A percentile compares a stretch with the other conserved stretches of the same genome.
These are phyloP conservation scores for Hycleus phaleratus DNA, from an alignment of 1,140 invertebrate species.

Conservation along the genomic window DNA sequence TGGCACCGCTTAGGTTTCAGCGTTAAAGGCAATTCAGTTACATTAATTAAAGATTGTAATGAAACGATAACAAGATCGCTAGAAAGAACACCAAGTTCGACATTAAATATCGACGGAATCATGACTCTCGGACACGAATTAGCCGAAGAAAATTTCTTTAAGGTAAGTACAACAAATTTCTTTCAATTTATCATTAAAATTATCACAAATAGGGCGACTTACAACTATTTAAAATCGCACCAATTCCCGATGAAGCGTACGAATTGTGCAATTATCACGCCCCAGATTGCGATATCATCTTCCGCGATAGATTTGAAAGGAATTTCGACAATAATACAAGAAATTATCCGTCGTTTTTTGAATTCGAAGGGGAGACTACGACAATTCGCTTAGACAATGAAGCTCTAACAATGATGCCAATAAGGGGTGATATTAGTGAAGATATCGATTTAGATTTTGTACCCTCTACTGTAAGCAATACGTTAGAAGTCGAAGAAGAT, in stretches of 20 bases:
- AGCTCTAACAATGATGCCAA: not conserved
- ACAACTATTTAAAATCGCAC: slow-evolving; percentile 63
- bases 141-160: slow-evolving; percentile 55
- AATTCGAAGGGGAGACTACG: not conserved
- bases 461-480: not conserved
- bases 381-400: not conserved
- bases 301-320: too few species aligned
- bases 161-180: slow-evolving; percentile 42
- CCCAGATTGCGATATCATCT: slow-evolving; percentile 50
- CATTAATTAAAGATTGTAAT: slow-evolving; percentile 63
- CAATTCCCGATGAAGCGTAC: slow-evolving; percentile 69
- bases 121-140: slow-evolving; percentile 64
- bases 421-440: not conserved
- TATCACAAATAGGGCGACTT: slow-evolving; percentile 60
- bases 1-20: slow-evolving; percentile 74
- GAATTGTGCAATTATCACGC: slow-evolving; percentile 62
- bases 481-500: not conserved
- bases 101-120: slow-evolving; percentile 59
- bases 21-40: slow-evolving; percentile 68
- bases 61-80: slow-evolving; percentile 51
- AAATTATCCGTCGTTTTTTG: too few species aligned
- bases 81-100: slow-evolving; percentile 47
- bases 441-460: not conserved
- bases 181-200: not conserved
- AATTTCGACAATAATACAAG: too few species aligned